Conservation (phyloP, 2,797 vertebrate genomes). For the Myiotriccus ornatus region DNA sequence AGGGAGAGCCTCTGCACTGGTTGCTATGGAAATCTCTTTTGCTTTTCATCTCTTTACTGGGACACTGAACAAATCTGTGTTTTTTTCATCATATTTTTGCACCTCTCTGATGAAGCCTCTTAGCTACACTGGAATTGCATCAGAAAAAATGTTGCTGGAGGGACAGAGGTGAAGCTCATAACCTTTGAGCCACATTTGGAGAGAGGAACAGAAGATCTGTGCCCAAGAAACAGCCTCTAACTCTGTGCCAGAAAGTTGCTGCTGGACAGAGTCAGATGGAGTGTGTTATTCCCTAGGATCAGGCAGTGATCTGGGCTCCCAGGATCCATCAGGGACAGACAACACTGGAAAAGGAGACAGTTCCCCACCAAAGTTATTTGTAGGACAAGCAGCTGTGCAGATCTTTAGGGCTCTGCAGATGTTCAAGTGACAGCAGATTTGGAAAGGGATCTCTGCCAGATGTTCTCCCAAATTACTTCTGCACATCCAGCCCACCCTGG, state of each 20-base stretch:
- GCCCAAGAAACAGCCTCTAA: not conserved
- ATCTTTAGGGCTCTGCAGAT: not conserved
- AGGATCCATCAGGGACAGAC: not conserved
- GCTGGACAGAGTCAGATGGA: not conserved
- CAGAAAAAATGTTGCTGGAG: not conserved
- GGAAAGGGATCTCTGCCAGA: not conserved
- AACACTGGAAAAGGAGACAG: not conserved
- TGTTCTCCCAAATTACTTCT: not conserved
- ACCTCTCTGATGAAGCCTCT: not conserved
- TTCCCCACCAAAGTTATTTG: not conserved
- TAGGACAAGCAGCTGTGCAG: not conserved
- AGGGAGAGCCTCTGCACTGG: not conserved
- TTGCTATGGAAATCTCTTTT: conserved; percentile 46
- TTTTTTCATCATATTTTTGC: not conserved
- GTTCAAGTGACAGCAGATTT: accelerated
- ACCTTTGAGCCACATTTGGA: accelerated
- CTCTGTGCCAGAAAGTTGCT: not conserved
- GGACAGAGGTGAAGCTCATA: not conserved
- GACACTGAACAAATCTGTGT: not conserved
- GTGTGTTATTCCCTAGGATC: accelerated
- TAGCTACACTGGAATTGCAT: not conserved
- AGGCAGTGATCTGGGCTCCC: not conserved
- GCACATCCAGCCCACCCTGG: not conserved
- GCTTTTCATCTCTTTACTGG: not conserved
- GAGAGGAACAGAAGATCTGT: not conserved